Conservation (phyloP, 2,888 invertebrate species). For the Piscicola geometra region DNA sequence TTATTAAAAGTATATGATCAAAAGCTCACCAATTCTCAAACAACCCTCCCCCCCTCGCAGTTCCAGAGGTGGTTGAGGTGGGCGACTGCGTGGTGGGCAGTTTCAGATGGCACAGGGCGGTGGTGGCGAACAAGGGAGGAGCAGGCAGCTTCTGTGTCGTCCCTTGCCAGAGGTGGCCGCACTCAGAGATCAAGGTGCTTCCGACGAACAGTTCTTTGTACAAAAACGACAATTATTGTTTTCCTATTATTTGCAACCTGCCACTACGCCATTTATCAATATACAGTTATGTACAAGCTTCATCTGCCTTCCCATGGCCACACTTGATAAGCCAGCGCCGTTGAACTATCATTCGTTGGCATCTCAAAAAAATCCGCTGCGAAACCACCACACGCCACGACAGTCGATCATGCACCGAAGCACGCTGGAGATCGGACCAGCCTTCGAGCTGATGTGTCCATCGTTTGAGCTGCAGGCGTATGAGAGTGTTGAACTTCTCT, state of each 20-base stretch:
- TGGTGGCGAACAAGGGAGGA: slow-evolving; percentile 8
- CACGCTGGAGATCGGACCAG: not conserved
- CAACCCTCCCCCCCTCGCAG: no score
- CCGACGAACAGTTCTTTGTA: no score
- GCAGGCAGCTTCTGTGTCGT: slow-evolving; percentile 22
- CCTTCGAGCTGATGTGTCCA: slow-evolving; percentile 54
- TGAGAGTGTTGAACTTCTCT: slow-evolving; percentile 50
- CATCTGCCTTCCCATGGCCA: no score
- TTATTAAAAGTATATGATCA: no score
- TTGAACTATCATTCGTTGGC: no score
- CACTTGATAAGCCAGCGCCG: no score
- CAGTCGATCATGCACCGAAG: slow-evolving; percentile 17
- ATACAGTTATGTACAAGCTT: no score
- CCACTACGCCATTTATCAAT: no score
- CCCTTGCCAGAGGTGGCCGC: not conserved
- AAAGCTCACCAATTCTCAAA: no score
- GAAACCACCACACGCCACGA: not conserved
- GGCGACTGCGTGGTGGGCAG: slow-evolving; percentile 27
- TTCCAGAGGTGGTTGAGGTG: slow-evolving; percentile 20
- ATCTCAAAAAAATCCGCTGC: no score
- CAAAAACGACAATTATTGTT: no score
- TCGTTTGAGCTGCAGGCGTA: slow-evolving; percentile 50
- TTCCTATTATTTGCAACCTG: no score
- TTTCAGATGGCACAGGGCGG: not conserved
- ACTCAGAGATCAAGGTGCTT: slow-evolving; percentile 20